Percentiles rank a stretch among this genome's conserved stretches.
These are phyloP conservation scores for Pseudachorutes palmiensis DNA, from an alignment of 1,140 invertebrate species.

Conservation along the genomic window DNA sequence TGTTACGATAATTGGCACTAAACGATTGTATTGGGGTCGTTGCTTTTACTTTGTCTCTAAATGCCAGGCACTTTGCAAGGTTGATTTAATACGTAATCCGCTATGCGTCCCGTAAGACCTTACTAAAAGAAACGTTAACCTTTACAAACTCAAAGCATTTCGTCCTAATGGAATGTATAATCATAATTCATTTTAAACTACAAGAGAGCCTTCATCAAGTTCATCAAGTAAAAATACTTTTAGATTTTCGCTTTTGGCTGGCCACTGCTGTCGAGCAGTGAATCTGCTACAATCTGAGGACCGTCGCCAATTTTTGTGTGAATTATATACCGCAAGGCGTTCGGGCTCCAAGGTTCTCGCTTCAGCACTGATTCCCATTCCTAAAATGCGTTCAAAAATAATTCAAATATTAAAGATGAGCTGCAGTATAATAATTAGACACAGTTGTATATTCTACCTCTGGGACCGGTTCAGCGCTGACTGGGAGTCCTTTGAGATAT, in stretches of 20 bases:
- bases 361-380: conserved; percentile 43
- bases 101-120: too few species aligned
- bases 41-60: too few species aligned
- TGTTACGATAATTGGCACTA: too few species aligned
- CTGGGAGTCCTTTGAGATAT: conserved; percentile 51
- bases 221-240: too few species aligned
- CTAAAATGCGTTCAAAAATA: background rate
- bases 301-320: conserved; percentile 68
- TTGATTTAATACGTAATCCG: too few species aligned
- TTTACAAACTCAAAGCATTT: too few species aligned
- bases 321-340: conserved; percentile 72
- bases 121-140: too few species aligned
- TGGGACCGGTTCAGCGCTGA: background rate
- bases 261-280: background rate
- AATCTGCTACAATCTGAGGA: conserved; percentile 44
- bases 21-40: conserved; percentile 17
- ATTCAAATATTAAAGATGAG: background rate
- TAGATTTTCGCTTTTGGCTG: background rate
- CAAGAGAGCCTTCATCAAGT: too few species aligned
- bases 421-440: background rate
- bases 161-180: too few species aligned
- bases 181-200: too few species aligned
- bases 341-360: conserved; percentile 45
- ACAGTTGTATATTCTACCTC: background rate
- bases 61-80: too few species aligned